A percentile compares a stretch with the other conserved stretches of the same genome.
phyloP scores from a whole-genome alignment of 1,140 invertebrate species.

The Anoplolepis gracilipes region DNA sequence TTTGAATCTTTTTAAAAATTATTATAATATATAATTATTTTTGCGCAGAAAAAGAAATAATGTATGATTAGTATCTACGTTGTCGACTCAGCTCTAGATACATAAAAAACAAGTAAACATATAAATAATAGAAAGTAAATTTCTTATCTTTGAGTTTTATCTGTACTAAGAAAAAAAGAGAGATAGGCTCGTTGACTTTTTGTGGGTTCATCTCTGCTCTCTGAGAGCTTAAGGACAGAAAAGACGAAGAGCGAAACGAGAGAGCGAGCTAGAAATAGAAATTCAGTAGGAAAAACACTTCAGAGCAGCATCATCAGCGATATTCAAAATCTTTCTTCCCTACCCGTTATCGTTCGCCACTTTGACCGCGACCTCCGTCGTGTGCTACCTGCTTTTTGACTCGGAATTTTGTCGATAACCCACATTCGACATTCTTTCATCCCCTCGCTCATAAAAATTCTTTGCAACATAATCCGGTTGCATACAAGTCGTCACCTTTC shows the following conservation, averaged over 20 bases:
- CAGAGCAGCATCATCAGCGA: constrained; percentile 81
- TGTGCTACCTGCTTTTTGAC: constrained; percentile 34
- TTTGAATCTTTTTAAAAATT: no score
- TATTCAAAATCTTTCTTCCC: constrained; percentile 79
- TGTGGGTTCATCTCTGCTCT: not conserved
- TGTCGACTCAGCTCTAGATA: no score
- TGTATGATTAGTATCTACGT: no score
- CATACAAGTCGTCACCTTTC: not conserved
- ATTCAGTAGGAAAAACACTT: constrained; percentile 76
- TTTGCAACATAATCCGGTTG: not conserved
- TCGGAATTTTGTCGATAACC: constrained; percentile 65
- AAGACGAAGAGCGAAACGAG: constrained; percentile 1
- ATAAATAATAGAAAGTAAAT: no score
- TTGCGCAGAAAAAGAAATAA: no score
- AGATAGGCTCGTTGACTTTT: no score
- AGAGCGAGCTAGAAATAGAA: constrained; percentile 76
- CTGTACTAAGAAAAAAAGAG: not conserved
- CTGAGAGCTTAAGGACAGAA: not conserved
- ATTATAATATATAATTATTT: no score
- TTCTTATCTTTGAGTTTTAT: not conserved
- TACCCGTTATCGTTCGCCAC: not conserved
- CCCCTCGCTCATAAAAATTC: not conserved
- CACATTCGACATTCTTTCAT: constrained; percentile 47
- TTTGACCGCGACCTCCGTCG: constrained; percentile 61
- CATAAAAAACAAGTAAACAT: no score